Conservation (phyloP, 2,888 invertebrate genomes). For the Zaprionus bogoriensis region DNA sequence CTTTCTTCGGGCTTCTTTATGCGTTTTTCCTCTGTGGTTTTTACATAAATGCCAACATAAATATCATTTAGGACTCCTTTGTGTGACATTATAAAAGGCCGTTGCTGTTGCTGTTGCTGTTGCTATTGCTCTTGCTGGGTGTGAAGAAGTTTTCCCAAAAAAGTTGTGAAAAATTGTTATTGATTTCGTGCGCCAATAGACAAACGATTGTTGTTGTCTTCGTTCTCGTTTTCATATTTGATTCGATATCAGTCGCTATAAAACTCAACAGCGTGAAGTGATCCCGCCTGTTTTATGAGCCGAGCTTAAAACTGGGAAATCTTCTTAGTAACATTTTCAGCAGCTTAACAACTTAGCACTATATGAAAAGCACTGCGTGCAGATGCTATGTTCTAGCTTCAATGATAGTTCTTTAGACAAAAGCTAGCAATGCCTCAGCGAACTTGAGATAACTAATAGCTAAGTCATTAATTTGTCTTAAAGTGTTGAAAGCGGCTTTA, state of each 20-base stretch:
- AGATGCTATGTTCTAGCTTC: background rate
- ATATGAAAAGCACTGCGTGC: slow-evolving; percentile 6
- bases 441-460: no score
- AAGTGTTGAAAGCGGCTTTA: background rate
- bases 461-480: background rate
- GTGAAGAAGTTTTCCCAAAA: slow-evolving; percentile 44
- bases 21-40: slow-evolving; percentile 52
- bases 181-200: slow-evolving; percentile 54
- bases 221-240: no score
- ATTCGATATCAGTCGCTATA: slow-evolving; percentile 34
- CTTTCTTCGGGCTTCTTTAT: slow-evolving; percentile 48
- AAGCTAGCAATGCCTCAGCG: no score
- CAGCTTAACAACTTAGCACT: slow-evolving; percentile 35
- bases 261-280: slow-evolving; percentile 23
- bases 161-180: slow-evolving; percentile 72
- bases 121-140: no score
- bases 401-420: background rate
- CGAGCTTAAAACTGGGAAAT: slow-evolving; percentile 21
- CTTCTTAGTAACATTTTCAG: slow-evolving; percentile 28
- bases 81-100: slow-evolving; percentile 54
- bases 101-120: no score
- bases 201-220: slow-evolving; percentile 28
- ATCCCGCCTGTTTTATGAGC: slow-evolving; percentile 33
- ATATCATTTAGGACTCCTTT: slow-evolving; percentile 68
- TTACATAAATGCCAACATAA: slow-evolving; percentile 70